Evolutionary conservation across 2,113 vertebrate species (phyloP).

Genomic region (Bettongia penicillata): DNA sequence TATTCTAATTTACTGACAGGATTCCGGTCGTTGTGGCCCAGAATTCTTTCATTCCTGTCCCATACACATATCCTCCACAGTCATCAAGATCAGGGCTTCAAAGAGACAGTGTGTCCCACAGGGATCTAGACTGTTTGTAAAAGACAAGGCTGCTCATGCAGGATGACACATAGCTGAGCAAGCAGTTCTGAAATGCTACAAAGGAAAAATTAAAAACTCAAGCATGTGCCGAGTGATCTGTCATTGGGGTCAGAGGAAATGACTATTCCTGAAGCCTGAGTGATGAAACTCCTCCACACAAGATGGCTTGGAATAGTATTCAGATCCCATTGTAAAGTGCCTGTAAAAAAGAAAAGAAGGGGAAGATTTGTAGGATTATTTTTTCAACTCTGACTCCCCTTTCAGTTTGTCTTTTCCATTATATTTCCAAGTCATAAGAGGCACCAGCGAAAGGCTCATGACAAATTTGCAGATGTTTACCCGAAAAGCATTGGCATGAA

Average conservation of each 20-base stretch:
- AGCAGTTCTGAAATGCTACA: background rate
- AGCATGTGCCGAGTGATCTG: conserved; percentile 60
- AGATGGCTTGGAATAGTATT: conserved; percentile 63
- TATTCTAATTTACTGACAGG: background rate
- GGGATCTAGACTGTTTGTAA: background rate
- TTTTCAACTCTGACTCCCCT: conserved; percentile 4
- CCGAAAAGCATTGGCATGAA: background rate
- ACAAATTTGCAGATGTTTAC: background rate
- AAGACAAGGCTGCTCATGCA: background rate
- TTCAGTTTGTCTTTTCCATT: conserved; percentile 34
- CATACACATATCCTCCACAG: background rate
- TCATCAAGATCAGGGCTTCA: background rate
- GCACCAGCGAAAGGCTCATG: background rate
- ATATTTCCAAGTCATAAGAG: conserved; percentile 19
- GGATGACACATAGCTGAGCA: background rate
- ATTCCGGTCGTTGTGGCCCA: background rate
- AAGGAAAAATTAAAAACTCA: background rate
- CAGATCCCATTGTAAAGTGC: conserved; percentile 61
- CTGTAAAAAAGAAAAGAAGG: conserved; percentile 11
- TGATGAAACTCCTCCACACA: conserved; percentile 77
- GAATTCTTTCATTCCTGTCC: background rate
- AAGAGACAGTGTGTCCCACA: background rate
- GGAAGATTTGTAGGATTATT: background rate
- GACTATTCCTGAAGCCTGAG: conserved; percentile 74
- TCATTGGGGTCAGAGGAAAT: conserved; percentile 78